Evolutionary conservation across 2,113 vertebrate species (phyloP).

Genomic region (Cryptomyrus ogoouensis): DNA sequence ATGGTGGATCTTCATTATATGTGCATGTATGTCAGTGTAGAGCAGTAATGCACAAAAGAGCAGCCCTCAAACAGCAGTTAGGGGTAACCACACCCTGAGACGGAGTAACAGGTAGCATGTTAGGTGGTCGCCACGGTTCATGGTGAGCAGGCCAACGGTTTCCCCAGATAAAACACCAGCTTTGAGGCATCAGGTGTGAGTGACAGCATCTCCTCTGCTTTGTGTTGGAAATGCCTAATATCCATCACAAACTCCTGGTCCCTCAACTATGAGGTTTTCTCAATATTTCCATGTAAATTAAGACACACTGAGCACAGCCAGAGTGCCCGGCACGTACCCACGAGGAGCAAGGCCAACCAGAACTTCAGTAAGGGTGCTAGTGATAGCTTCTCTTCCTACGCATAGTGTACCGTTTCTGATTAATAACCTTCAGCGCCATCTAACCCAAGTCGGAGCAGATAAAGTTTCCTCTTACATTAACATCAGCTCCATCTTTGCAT

Average conservation of each 20-base stretch:
- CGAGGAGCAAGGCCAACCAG: constrained; percentile 20
- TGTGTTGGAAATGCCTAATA: neutral
- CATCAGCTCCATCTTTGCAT: neutral
- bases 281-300: neutral
- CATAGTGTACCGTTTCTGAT: constrained; percentile 31
- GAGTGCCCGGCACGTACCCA: neutral
- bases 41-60: neutral
- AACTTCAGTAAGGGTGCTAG: neutral
- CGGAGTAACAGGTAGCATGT: neutral
- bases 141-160: neutral
- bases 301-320: constrained; percentile 21
- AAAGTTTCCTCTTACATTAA: neutral
- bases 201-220: neutral
- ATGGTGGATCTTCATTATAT: neutral
- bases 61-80: neutral
- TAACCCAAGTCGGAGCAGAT: neutral
- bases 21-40: neutral
- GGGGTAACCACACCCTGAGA: neutral
- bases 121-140: neutral
- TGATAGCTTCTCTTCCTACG: neutral
- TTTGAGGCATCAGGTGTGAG: neutral
- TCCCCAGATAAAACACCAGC: neutral
- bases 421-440: constrained; percentile 48
- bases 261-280: no score
- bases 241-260: neutral